Evolutionary conservation across 2,113 vertebrate species (phyloP).

Genomic region (Centropristis striata): DNA sequence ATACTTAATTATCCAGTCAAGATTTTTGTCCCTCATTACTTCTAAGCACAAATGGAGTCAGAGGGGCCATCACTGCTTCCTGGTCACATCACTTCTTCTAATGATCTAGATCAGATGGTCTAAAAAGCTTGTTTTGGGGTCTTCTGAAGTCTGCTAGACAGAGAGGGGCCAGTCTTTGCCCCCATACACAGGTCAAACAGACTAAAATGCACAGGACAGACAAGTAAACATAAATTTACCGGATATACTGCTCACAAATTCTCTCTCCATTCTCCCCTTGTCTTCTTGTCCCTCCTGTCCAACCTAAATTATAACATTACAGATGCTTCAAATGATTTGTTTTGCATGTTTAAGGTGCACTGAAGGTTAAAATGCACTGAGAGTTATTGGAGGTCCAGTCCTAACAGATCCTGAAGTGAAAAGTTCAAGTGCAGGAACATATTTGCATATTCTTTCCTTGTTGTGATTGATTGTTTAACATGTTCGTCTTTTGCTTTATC

Average conservation of each 20-base stretch:
- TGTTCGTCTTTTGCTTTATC: background rate
- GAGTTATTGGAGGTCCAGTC: constrained; percentile 54
- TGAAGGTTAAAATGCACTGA: constrained; percentile 19
- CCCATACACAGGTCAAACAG: constrained; percentile 38
- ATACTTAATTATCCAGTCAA: background rate
- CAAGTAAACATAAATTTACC: constrained; percentile 58
- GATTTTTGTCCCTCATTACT: background rate
- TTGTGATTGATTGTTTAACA: background rate
- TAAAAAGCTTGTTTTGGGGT: background rate
- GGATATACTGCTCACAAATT: constrained; percentile 11
- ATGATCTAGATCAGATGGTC: constrained; percentile 25
- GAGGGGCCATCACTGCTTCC: background rate
- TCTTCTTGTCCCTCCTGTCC: background rate
- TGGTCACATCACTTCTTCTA: constrained; percentile 6
- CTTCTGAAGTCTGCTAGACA: constrained; percentile 28
- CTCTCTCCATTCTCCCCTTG: background rate
- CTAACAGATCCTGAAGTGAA: constrained; percentile 36
- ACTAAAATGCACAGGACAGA: constrained; percentile 28
- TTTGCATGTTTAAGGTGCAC: constrained; percentile 35
- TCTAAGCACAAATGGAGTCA: background rate
- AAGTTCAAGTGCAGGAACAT: constrained; percentile 8
- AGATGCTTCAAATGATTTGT: constrained; percentile 25
- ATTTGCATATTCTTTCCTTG: background rate
- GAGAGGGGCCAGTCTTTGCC: constrained; percentile 22
- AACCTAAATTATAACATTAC: constrained; percentile 20